Conservation (phyloP, 2,888 invertebrate genomes). For the Dysmachus trigonus region DNA sequence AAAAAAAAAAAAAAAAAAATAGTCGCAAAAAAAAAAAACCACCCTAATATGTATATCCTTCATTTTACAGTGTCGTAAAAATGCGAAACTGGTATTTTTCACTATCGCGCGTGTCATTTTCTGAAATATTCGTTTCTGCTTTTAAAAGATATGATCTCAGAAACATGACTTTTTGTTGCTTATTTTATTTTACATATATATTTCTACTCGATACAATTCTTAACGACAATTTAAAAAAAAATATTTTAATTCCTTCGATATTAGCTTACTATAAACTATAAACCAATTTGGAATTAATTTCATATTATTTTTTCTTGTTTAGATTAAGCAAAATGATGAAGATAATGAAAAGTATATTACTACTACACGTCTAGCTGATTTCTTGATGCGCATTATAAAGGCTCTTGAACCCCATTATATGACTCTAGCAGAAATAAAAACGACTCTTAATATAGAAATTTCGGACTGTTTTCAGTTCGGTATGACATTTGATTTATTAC, state of each 20-base stretch:
- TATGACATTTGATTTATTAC: constrained; percentile 12
- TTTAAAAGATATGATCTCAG: too few relatives aligned
- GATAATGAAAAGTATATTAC: constrained; percentile 55
- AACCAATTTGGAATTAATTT: too few relatives aligned
- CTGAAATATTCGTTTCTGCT: too few relatives aligned
- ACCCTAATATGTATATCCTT: too few relatives aligned
- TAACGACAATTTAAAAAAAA: not conserved
- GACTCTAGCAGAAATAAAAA: constrained; percentile 60
- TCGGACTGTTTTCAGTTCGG: constrained; percentile 59
- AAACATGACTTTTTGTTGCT: too few relatives aligned
- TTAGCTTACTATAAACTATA: too few relatives aligned
- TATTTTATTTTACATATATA: too few relatives aligned
- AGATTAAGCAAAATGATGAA: constrained; percentile 55
- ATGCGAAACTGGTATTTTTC: too few relatives aligned
- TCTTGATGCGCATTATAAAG: constrained; percentile 58
- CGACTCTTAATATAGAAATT: constrained; percentile 56
- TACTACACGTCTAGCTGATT: constrained; percentile 58
- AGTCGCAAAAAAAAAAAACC: too few relatives aligned
- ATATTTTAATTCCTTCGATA: not conserved
- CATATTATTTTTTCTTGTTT: not conserved
- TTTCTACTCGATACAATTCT: not conserved
- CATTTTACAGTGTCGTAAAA: too few relatives aligned
- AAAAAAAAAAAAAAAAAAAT: too few relatives aligned
- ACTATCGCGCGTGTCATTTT: too few relatives aligned
- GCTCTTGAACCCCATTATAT: constrained; percentile 58